Evolutionary conservation across 2,888 invertebrate genomes (phyloP), one percentile per base, ranked within the genome.

Genomic region (Lasius platythorax): DNA sequence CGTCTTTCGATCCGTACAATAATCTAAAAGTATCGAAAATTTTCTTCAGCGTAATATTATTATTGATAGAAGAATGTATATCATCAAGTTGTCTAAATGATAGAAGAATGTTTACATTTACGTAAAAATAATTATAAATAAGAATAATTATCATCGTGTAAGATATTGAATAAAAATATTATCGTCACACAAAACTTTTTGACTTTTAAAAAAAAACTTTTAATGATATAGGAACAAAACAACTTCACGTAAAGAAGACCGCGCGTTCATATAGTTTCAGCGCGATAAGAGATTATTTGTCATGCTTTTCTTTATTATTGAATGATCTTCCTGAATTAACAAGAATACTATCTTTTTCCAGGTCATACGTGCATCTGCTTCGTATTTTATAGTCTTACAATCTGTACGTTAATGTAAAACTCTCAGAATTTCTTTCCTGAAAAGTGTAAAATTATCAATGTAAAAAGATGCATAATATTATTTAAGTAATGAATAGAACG

Each of bases 321-420:
- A 5, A 53, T 18, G 3, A 37, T 0, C 4, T 30, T 28, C 18
- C 11, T 68, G 5, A 37, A 8, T 53, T n/a, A 53, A 53, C 8
- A 18, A 23, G 12, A 33, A 53, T 53, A 53, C 3, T 15, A n/a
- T 46, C 6, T 3, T 58, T 30, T 28, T 46, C 8, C 33, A 79
- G 79, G 61, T 79, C 2, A 28, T 79, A 28, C 79, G 79, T 37
- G 23, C n/a, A 46, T 79, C 79, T 9, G 79, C 72, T 37, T 79
- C 79, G 3, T 79, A 79, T 28, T 79, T 79, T 8, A 79, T 72
- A 23, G 79, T 79, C 23, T 61, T 79, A 40, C 72, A 0, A 46
- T 61, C 72, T 12, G 46, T 79, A 46, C 58, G 6, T 12, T 61
- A 61, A 79, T 63, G 6, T 40, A 70, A 6, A 74, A 40, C 15